Percentiles rank a stretch among this genome's conserved stretches.
Evolutionary conservation across 2,113 vertebrate species (phyloP).

Genomic region (Mus pahari): DNA sequence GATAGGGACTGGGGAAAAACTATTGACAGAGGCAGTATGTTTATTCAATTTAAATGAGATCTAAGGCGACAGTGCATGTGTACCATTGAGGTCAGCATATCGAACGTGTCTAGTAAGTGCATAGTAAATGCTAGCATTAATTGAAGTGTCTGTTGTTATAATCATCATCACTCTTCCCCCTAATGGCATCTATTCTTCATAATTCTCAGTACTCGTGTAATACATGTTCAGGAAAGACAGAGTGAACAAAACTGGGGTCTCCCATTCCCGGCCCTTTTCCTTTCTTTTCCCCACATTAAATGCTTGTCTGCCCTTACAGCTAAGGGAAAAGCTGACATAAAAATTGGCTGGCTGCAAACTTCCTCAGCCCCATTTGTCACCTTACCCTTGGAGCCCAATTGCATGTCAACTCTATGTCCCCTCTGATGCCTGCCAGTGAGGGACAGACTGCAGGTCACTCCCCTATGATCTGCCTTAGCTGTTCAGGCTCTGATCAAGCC

Average conservation of each 20-base stretch:
- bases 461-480: constrained; percentile 55
- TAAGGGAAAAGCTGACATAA: constrained; percentile 61
- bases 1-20: constrained; percentile 24
- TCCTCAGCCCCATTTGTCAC: constrained; percentile 74
- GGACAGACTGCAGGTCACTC: constrained; percentile 49
- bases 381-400: constrained; percentile 61
- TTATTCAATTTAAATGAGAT: constrained; percentile 61
- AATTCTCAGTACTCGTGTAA: not conserved
- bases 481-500: constrained; percentile 47
- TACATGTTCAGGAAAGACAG: constrained; percentile 33
- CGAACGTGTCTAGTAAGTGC: constrained; percentile 9
- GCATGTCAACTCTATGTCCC: constrained; percentile 48
- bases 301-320: constrained; percentile 64
- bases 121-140: constrained; percentile 59
- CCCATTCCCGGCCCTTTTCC: not conserved
- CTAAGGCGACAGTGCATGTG: constrained; percentile 22
- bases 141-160: constrained; percentile 38
- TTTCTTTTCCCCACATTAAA: constrained; percentile 18
- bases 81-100: not conserved
- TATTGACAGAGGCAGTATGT: constrained; percentile 12
- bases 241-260: not conserved
- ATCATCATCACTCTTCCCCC: constrained; percentile 41
- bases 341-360: constrained; percentile 72
- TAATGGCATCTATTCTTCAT: constrained; percentile 47
- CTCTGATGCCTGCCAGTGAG: constrained; percentile 29